A percentile compares a stretch with the other conserved stretches of the same genome.
phyloP scores from a whole-genome alignment of 2,888 invertebrate species.

The Muschampia plurimacula region DNA sequence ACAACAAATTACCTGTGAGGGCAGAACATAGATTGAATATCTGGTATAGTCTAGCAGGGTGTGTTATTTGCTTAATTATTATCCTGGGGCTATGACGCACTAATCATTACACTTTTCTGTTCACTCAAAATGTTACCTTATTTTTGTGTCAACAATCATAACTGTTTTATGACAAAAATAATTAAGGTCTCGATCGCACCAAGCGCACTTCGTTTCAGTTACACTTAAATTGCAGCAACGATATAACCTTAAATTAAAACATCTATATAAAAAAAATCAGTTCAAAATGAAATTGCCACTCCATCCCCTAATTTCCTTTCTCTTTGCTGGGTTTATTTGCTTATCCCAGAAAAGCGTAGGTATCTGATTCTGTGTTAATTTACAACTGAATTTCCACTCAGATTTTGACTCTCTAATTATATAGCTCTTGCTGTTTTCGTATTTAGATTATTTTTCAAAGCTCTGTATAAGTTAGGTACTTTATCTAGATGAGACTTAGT shows the following conservation, averaged over 20 bases:
- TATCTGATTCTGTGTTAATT: conserved; percentile 17
- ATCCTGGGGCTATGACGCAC: too few relatives aligned
- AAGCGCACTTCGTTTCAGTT: too few relatives aligned
- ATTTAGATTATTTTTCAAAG: background rate
- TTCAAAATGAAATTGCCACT: conserved; percentile 9
- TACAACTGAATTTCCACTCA: conserved; percentile 18
- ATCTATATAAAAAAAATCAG: background rate
- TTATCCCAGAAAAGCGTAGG: conserved; percentile 19
- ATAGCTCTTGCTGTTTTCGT: conserved; percentile 1
- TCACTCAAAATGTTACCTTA: too few relatives aligned
- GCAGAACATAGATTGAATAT: too few relatives aligned
- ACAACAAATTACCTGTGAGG: too few relatives aligned
- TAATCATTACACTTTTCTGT: too few relatives aligned
- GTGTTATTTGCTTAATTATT: too few relatives aligned
- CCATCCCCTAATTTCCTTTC: conserved; percentile 12
- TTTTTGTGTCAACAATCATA: too few relatives aligned
- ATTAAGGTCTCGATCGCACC: too few relatives aligned
- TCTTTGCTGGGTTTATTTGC: conserved; percentile 13
- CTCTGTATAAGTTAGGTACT: background rate
- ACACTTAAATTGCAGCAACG: background rate
- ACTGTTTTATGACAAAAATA: too few relatives aligned
- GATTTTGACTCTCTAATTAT: conserved; percentile 22
- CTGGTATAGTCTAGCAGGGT: too few relatives aligned
- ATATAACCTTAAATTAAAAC: background rate
- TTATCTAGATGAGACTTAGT: background rate